A percentile compares a stretch with the other conserved stretches of the same genome.
These are phyloP conservation scores for Rhineura floridana DNA, from an alignment of 2,113 vertebrate genomes.

Conservation along the genomic window DNA sequence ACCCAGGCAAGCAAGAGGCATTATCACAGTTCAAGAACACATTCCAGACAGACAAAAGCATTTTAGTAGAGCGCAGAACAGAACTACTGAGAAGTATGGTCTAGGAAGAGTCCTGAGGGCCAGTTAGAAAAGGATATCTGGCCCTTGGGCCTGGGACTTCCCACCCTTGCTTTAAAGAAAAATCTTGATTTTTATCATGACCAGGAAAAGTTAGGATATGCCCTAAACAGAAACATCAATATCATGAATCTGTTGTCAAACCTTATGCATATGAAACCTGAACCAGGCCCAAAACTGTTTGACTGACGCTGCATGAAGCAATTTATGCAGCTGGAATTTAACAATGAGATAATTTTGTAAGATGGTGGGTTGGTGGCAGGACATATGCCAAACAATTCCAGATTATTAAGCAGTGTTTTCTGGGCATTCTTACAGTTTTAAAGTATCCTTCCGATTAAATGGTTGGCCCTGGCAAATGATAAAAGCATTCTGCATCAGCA, in stretches of 20 bases:
- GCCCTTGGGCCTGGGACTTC: too few species aligned
- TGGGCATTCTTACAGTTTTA: slow-evolving; percentile 30
- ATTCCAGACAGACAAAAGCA: too few species aligned
- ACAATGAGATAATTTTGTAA: slow-evolving; percentile 32
- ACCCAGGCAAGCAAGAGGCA: too few species aligned
- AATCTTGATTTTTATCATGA: neutral
- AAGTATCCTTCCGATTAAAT: slow-evolving; percentile 40
- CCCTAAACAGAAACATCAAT: neutral
- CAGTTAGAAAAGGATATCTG: too few species aligned
- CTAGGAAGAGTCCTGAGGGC: too few species aligned
- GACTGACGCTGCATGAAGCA: slow-evolving; percentile 14
- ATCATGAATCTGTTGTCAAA: slow-evolving; percentile 1
- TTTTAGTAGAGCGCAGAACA: too few species aligned
- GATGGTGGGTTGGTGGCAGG: neutral
- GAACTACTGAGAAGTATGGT: too few species aligned
- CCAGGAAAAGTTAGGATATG: neutral
- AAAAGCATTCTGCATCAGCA: neutral
- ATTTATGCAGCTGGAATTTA: slow-evolving; percentile 40
- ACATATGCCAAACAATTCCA: neutral
- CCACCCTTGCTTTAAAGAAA: neutral
- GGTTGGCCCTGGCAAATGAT: neutral
- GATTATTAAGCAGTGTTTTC: slow-evolving; percentile 23
- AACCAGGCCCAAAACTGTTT: slow-evolving; percentile 22
- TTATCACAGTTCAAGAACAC: too few species aligned
- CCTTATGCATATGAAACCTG: neutral